Evolutionary conservation across 2,888 invertebrate genomes (phyloP).

Genomic region (Metallyticus violacea): DNA sequence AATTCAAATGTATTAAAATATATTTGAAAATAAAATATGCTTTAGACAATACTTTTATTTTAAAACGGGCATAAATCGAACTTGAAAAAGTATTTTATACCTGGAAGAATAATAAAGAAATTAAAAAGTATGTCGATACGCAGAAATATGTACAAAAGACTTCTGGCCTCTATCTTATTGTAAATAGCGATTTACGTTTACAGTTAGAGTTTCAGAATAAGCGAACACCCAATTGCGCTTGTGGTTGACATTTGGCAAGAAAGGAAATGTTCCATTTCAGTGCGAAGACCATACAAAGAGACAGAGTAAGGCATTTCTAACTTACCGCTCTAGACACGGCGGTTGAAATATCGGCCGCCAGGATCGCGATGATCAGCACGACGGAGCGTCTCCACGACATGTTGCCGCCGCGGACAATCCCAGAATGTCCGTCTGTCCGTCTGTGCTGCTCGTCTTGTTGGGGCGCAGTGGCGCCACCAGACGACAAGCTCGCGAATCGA

Average conservation of each 20-base stretch:
- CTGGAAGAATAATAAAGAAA: too few species aligned
- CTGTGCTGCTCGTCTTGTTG: neutral
- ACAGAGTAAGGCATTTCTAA: neutral
- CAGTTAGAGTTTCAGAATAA: neutral
- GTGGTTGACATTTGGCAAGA: too few species aligned
- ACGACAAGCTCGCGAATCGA: neutral
- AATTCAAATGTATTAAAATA: too few species aligned
- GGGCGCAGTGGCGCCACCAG: neutral
- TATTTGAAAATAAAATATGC: too few species aligned
- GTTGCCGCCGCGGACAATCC: neutral
- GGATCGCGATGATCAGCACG: constrained; percentile 12
- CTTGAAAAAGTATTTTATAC: too few species aligned
- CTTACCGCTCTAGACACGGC: constrained; percentile 16
- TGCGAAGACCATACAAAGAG: neutral
- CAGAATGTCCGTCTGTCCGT: neutral
- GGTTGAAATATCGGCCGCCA: neutral
- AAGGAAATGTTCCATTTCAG: neutral
- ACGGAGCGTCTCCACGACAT: constrained; percentile 9
- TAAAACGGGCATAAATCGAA: too few species aligned
- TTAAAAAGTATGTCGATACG: too few species aligned
- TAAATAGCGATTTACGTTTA: neutral
- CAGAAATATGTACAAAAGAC: too few species aligned
- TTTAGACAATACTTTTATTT: too few species aligned
- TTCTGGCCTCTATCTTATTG: too few species aligned
- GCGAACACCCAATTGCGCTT: too few species aligned